Evolutionary conservation across 2,888 invertebrate species (phyloP).

Genomic region (Dasypolia templi): DNA sequence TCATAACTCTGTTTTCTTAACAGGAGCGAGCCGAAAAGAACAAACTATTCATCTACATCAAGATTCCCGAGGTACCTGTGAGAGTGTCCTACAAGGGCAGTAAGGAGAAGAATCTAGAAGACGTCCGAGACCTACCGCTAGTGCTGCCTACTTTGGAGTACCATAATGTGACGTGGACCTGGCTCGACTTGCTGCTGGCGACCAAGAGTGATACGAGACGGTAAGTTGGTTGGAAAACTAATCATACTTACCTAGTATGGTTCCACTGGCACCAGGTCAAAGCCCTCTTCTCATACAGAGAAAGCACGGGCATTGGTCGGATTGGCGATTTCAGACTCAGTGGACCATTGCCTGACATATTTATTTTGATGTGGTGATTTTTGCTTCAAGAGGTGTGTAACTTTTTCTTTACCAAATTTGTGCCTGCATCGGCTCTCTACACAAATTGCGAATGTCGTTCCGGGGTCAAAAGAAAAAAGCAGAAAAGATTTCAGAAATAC

Average conservation of each 20-base stretch:
- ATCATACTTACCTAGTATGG: too few species aligned
- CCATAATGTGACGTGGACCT: conserved; percentile 99
- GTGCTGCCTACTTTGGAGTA: conserved; percentile 99
- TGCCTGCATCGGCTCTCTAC: neutral
- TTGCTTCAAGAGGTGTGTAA: too few species aligned
- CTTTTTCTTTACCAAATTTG: neutral
- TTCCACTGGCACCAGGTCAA: too few species aligned
- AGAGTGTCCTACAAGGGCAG: conserved; percentile 98
- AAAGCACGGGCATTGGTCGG: too few species aligned
- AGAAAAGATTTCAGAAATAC: too few species aligned
- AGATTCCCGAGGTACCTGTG: conserved; percentile 99
- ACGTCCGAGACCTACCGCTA: conserved; percentile 97
- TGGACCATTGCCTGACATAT: too few species aligned
- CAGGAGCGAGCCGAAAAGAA: conserved; percentile 99
- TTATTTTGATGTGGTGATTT: too few species aligned
- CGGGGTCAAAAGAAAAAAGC: too few species aligned
- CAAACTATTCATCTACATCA: conserved; percentile 99
- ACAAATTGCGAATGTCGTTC: neutral
- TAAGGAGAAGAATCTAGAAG: conserved; percentile 99
- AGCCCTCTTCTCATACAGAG: too few species aligned
- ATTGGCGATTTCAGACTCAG: too few species aligned
- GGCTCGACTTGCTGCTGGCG: conserved; percentile 98
- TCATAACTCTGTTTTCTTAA: neutral
- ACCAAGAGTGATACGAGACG: conserved; percentile 98
- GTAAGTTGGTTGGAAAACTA: conserved; percentile 14